phyloP scores from a whole-genome alignment of 2,888 invertebrate species.

The Brassicogethes aeneus region DNA sequence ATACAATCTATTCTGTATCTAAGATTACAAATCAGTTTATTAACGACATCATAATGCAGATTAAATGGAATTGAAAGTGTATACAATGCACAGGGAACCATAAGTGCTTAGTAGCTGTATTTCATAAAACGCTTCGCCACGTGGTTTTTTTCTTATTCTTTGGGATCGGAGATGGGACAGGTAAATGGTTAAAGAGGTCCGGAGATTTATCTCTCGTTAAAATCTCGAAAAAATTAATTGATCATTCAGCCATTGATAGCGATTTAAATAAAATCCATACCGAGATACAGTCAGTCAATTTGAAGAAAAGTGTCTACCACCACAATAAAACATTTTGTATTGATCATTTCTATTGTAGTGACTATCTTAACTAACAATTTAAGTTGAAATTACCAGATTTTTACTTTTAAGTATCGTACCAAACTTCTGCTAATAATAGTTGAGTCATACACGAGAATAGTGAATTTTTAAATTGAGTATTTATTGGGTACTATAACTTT shows the following conservation, averaged over 20 bases:
- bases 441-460: too few relatives aligned
- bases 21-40: neutral
- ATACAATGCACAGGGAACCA: neutral
- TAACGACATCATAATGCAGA: neutral
- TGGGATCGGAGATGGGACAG: neutral
- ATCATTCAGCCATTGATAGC: neutral
- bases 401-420: too few relatives aligned
- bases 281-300: neutral
- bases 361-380: too few relatives aligned
- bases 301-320: too few relatives aligned
- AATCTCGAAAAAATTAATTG: conserved; percentile 1
- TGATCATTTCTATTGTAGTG: too few relatives aligned
- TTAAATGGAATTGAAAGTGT: neutral
- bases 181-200: neutral
- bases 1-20: too few relatives aligned
- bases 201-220: neutral
- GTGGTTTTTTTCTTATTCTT: too few relatives aligned
- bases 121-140: conserved; percentile 1
- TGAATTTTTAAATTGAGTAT: too few relatives aligned
- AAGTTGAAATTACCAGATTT: too few relatives aligned
- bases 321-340: too few relatives aligned
- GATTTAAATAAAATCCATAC: neutral
- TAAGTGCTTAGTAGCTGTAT: neutral
- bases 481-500: too few relatives aligned
- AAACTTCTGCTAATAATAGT: too few relatives aligned